Conservation (phyloP, 2,113 vertebrate species). For the Onychorhynchus coronatus region DNA sequence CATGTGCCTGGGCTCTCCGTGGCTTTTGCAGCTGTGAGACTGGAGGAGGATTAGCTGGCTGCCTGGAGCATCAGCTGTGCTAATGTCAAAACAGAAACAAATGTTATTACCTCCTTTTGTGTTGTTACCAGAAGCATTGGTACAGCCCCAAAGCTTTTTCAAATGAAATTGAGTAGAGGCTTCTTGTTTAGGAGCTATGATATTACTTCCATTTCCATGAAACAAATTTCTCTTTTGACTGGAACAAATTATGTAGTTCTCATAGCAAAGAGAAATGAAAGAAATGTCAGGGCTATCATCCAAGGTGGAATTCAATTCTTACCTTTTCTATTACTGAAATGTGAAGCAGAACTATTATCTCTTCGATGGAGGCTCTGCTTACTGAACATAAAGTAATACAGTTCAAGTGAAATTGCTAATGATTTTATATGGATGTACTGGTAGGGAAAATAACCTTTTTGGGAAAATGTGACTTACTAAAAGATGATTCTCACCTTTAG, state of each 20-base stretch:
- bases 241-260: not conserved
- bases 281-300: not conserved
- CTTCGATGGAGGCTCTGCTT: not conserved
- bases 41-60: not conserved
- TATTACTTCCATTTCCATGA: not conserved
- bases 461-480: not conserved
- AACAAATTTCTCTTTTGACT: constrained; percentile 24
- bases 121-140: not conserved
- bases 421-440: not conserved
- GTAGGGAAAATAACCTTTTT: not conserved
- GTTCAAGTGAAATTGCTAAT: not conserved
- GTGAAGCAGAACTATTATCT: not conserved
- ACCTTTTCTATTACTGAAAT: constrained; percentile 22
- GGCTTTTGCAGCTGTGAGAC: not conserved
- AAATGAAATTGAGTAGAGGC: not conserved
- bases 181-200: not conserved
- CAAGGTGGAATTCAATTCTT: not conserved
- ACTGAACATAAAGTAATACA: not conserved
- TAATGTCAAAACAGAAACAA: not conserved
- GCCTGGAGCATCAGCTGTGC: not conserved
- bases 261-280: not conserved
- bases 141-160: not conserved
- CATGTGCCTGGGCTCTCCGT: not conserved
- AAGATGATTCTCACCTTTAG: not conserved
- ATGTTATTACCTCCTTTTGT: not conserved